Conservation (phyloP, 2,113 vertebrate species). For the Myodes glareolus region DNA sequence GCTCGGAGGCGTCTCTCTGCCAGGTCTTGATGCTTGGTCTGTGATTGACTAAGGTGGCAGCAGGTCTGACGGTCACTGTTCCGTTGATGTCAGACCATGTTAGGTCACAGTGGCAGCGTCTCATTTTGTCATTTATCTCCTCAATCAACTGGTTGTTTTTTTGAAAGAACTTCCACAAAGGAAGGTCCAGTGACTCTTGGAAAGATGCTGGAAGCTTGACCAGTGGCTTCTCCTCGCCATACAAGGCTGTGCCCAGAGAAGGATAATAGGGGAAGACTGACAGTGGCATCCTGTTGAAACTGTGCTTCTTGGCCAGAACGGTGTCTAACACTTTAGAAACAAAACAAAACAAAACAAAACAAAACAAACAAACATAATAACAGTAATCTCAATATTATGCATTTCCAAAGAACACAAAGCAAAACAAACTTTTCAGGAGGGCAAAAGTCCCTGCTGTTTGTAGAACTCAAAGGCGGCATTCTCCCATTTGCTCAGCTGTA, state of each 20-base stretch:
- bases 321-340: conserved; percentile 86
- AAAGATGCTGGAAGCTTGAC: conserved; percentile 88
- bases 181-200: conserved; percentile 80
- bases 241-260: conserved; percentile 88
- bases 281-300: conserved; percentile 83
- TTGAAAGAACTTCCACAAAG: conserved; percentile 87
- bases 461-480: conserved; percentile 36
- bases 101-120: conserved; percentile 82
- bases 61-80: conserved; percentile 85
- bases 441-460: background rate
- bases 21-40: conserved; percentile 85
- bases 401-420: background rate
- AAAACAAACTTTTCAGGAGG: background rate
- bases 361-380: background rate
- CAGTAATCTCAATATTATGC: background rate
- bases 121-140: conserved; percentile 84
- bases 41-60: conserved; percentile 80
- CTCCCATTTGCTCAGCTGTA: background rate
- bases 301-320: conserved; percentile 85
- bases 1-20: no score
- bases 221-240: conserved; percentile 89
- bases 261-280: conserved; percentile 90
- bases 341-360: no score
- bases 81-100: conserved; percentile 77
- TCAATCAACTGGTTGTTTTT: conserved; percentile 73